phyloP scores from a whole-genome alignment of 1,140 invertebrate species.

The Caerostris extrusa region DNA sequence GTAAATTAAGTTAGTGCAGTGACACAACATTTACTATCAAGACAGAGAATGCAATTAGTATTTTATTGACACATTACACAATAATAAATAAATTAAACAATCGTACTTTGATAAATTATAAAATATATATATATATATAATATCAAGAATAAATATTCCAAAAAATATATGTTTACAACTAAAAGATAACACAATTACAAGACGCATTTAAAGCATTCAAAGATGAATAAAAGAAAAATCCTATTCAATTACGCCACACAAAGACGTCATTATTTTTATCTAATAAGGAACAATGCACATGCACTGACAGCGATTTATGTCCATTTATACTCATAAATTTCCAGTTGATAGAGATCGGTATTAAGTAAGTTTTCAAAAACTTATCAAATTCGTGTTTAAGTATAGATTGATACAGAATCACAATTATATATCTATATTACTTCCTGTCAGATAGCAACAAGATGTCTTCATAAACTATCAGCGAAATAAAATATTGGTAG shows the following conservation, averaged over 20 bases:
- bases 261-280: constrained; percentile 3
- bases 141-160: too few relatives aligned
- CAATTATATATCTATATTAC: constrained; percentile 23
- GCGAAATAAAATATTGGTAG: background rate
- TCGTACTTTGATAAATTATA: too few relatives aligned
- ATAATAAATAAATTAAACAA: too few relatives aligned
- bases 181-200: background rate
- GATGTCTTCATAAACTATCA: background rate
- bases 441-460: background rate
- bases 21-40: too few relatives aligned
- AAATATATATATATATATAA: too few relatives aligned
- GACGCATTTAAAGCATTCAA: background rate
- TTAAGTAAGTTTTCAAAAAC: background rate
- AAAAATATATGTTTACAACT: background rate
- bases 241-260: background rate
- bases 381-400: constrained; percentile 19
- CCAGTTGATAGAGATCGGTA: background rate
- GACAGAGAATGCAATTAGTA: too few relatives aligned
- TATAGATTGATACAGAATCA: background rate
- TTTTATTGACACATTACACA: too few relatives aligned
- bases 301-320: background rate
- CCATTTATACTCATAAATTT: background rate
- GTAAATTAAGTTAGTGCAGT: too few relatives aligned
- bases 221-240: constrained; percentile 1
- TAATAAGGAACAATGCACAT: background rate